Evolutionary conservation across 1,140 invertebrate genomes (phyloP), one percentile per base, ranked within the genome.

Genomic region (Araneus ventricosus): DNA sequence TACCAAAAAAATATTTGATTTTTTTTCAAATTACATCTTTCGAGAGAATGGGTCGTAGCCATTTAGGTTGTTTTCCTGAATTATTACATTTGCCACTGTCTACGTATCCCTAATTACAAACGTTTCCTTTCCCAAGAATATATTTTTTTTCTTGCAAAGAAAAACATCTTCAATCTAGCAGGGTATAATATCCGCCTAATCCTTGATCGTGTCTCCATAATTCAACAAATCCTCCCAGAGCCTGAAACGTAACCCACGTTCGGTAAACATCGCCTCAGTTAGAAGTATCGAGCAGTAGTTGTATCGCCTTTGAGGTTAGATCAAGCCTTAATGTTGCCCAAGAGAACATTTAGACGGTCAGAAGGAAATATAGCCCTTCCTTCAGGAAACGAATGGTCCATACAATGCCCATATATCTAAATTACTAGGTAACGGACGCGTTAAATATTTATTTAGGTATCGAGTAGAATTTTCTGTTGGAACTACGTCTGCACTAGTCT

Each of bases 321-420:
- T 70, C 61, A 39, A 22, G 87, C 17, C 87, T 88, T 88, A 88
- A 88, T 88, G 87, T 88, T 70, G 39, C 87, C 87, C 87, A 17
- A 52, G 61, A 75, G 87, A 88, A 75, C 87, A 70, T 88, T 88
- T 88, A 88, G 57, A 88, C 87, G 63, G 85, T 88, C 61, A 88
- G 63, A 34, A 27, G 27, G 63, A 88, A 88, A 88, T 75, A 88
- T 88, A 41, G 63, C 87, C 59, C 20, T 75, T 88, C 87, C 63
- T 75, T 52, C 87, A 75, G 87, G 30, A 88, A 88, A 75, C 63
- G 63, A 88, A 75, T 88, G 87, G 61, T 88, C 63, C 63, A 70
- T 75, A 75, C 63, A 70, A 75, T 30, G 61, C 39, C 70, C 87
- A 45, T 88, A 88, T 70, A 88, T 88, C 63, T 88, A 88, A 67